Evolutionary conservation across 2,797 vertebrate species (phyloP).

Genomic region (Mionectes olivaceus): DNA sequence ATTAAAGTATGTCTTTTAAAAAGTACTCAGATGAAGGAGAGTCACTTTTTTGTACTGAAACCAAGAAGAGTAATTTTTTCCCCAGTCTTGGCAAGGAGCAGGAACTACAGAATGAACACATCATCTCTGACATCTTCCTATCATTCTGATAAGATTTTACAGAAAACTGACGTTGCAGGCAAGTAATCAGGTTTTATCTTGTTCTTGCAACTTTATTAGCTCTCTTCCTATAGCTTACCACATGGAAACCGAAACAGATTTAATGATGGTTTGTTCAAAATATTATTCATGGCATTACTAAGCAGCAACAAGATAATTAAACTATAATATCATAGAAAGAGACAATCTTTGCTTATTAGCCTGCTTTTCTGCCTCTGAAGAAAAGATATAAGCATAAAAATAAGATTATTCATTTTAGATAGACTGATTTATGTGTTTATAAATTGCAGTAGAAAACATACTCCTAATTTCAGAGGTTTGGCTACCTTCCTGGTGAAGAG

Average conservation of each 20-base stretch:
- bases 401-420: background rate
- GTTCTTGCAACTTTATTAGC: background rate
- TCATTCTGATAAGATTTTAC: background rate
- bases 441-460: background rate
- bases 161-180: background rate
- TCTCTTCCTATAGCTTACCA: background rate
- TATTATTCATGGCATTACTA: background rate
- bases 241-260: background rate
- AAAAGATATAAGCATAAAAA: background rate
- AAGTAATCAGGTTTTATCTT: background rate
- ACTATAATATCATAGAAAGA: background rate
- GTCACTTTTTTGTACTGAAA: background rate
- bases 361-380: background rate
- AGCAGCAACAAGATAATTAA: background rate
- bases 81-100: background rate
- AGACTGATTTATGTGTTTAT: background rate
- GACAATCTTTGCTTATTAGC: background rate
- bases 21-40: background rate
- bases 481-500: background rate
- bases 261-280: background rate
- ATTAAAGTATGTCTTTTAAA: background rate
- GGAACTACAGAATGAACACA: background rate
- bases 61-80: background rate
- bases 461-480: background rate
- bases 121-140: background rate